Conservation (phyloP, 2,797 vertebrate genomes). For the Tympanoctomys barrerae region DNA sequence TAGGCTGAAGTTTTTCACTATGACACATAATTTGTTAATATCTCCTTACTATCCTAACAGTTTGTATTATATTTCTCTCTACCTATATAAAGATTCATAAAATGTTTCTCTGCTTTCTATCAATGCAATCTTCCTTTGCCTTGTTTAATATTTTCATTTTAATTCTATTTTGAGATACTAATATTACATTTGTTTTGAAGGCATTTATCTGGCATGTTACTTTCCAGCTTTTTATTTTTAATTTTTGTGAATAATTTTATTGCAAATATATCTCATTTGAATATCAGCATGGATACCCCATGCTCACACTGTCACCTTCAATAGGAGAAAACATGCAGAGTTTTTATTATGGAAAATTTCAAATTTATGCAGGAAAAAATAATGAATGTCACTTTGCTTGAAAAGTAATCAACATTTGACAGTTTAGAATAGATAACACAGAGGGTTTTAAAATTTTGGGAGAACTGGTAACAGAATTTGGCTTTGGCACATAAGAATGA, state of each 20-base stretch:
- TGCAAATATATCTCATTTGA: conserved; percentile 14
- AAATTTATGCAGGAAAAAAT: neutral
- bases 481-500: conserved; percentile 16
- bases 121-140: neutral
- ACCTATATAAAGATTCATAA: neutral
- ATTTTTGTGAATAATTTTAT: conserved; percentile 23
- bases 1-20: neutral
- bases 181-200: neutral
- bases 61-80: neutral
- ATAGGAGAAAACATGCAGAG: neutral
- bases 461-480: neutral
- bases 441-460: conserved; percentile 10
- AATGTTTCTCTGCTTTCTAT: neutral
- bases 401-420: neutral
- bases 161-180: neutral
- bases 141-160: conserved; percentile 4
- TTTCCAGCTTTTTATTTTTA: conserved; percentile 20
- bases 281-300: neutral
- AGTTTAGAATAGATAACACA: neutral
- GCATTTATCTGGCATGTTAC: neutral
- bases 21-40: neutral
- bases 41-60: neutral
- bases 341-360: conserved; percentile 14
- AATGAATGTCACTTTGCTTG: neutral
- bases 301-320: neutral